Base-by-base conservation (phyloP, 92 coral and sea anemone species). In the Ricordea florida region DNA sequence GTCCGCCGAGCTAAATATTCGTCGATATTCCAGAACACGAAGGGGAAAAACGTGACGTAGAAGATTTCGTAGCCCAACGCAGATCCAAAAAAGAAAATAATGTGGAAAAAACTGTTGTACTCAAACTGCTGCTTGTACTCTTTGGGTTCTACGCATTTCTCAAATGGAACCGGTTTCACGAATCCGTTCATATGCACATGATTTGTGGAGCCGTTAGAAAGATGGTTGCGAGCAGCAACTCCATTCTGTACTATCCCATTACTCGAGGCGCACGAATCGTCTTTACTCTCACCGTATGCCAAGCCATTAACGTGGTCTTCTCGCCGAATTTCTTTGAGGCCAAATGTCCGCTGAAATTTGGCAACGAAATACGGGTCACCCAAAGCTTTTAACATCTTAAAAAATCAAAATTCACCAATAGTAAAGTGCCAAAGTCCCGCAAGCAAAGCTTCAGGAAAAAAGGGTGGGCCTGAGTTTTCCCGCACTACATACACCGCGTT, bases 21-120 rank as follows among this genome's bases (percentile, higher is more conserved):
- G 62, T 92, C 97, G 51, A 96, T 40, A 76, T 92, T 96, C 99
- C 99, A 96, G 71, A 92, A 89, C 36, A 96, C 53, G 50, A 85
- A 92, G 6, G 99, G 94, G 69, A 96, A 83, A 28, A 96, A 82
- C 0, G 97, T 87, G 34, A 92, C 81, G 57, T 92, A 90, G 79
- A 96, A 90, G 16, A 81, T 65, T 48, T 96, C 99, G 84, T 96
- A 87, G 16, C 99, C 99, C 6, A 96, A 78, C 1, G 93, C 78
- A 6, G 99, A 92, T 47, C 99, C 94, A 42, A 96, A 60, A 45
- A 66, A 59, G 72, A 96, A 96, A 25, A 96, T 41, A 4, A 76
- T 62, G 36, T 96, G 99, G 62, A 88, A 69, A 38, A 82, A 65
- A 36, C 89, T 69, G 75, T 92, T 96, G 70, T 79, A 92, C 55